Percentiles rank a stretch among this genome's conserved stretches.
phyloP scores from a whole-genome alignment of 2,797 vertebrate genomes.

The Sarcophilus harrisii region DNA sequence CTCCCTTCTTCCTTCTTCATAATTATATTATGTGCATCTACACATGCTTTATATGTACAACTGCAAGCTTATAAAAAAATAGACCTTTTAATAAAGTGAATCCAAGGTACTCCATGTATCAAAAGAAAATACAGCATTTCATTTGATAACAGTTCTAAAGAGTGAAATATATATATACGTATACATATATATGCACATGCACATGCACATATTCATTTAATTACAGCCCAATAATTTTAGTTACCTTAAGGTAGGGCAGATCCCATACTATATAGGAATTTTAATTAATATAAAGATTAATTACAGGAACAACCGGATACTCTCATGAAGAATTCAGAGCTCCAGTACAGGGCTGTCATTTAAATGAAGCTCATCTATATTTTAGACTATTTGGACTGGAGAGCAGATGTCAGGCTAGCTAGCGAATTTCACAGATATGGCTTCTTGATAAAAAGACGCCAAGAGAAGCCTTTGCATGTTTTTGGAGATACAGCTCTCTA shows the following conservation, averaged over 20 bases:
- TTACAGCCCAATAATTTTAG: background rate
- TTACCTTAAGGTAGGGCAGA: background rate
- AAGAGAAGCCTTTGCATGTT: background rate
- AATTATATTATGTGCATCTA: background rate
- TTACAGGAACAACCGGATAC: background rate
- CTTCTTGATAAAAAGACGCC: background rate
- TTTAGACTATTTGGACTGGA: background rate
- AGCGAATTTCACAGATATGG: background rate
- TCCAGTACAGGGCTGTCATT: background rate
- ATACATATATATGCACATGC: too few relatives aligned
- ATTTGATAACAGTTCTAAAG: background rate
- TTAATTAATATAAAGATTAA: slow-evolving; percentile 9
- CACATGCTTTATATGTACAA: background rate
- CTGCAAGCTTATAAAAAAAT: background rate
- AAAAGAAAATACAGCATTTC: background rate
- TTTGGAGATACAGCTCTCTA: background rate
- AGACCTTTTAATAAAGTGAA: background rate
- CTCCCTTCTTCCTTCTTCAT: background rate
- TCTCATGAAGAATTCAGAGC: background rate
- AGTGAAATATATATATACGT: background rate
- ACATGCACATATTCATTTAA: background rate
- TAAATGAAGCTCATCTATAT: background rate
- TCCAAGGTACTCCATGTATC: background rate
- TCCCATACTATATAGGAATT: background rate
- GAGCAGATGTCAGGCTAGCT: background rate